Base-by-base conservation (phyloP, 1,140 invertebrate genomes). In the Choristoneura fumiferana region DNA sequence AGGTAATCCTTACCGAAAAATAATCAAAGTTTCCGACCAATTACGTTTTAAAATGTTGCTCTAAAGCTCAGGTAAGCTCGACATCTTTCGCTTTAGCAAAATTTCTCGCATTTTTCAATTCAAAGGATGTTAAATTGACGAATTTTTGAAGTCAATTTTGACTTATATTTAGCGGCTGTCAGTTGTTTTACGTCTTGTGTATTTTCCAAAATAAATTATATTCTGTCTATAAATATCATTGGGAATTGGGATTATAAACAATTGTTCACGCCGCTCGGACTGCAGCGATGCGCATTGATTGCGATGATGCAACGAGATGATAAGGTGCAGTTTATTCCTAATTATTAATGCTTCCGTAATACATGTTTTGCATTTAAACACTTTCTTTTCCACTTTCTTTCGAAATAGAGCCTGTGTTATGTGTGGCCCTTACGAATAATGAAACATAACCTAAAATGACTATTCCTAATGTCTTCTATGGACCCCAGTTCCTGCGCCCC, bases 241-340 rank as follows among this genome's bases (percentile, higher is more conserved):
- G 12, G 67, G 69, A 69, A 63, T 35, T 72, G 12, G 67, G 69
- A 69, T 49, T 74, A 61, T 67, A 62, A 56, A 68, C 57, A 69
- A 63, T 73, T 71, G 80, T 87, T 79, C 75, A 84, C 66, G 83
- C 85, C 64, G 76, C 75, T 75, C 45, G 67, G 63, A 76, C 73
- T 78, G 62, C 81, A 87, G 80, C 67, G 74, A 88, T 87, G 82
- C 55, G 63, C 65, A 71, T 71, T 56, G 59, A 72, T 80, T 76
- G 61, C 73, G 77, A 84, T 82, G 81, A 86, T 87, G 84, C 82
- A 88, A 87, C 85, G 81, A 74, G 82, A 88, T 81, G 83, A 88
- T 81, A 88, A 88, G 85, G 85, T 89, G 84, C 80, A 69, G 34
- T 37, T 37, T 60, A 36, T 58, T 60, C 45, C 49, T 53, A 43